Conservation (phyloP, 1,140 invertebrate genomes). For the Lethocerus indicus region DNA sequence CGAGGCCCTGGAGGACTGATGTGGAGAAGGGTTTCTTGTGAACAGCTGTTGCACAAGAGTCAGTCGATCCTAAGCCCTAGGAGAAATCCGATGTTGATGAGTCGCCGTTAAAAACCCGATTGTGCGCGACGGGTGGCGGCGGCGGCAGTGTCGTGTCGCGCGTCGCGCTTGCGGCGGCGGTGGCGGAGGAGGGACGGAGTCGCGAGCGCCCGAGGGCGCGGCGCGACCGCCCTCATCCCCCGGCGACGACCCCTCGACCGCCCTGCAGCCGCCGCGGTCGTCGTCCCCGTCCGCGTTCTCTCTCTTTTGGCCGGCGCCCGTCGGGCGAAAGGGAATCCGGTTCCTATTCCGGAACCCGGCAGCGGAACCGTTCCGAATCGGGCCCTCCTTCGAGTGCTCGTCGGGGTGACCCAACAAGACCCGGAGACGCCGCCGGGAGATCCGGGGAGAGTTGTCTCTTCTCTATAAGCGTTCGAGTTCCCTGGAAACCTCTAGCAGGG, state of each 20-base stretch:
- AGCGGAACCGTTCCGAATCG: slow-evolving; percentile 33
- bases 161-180: too few relatives aligned
- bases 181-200: too few relatives aligned
- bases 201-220: too few relatives aligned
- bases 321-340: slow-evolving; percentile 50
- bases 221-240: too few relatives aligned
- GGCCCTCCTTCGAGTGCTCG: slow-evolving; percentile 8
- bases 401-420: slow-evolving; percentile 41
- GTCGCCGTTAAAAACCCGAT: slow-evolving; percentile 53
- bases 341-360: slow-evolving; percentile 55
- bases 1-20: slow-evolving; percentile 56
- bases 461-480: slow-evolving; percentile 51
- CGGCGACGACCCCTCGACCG: slow-evolving; percentile 61
- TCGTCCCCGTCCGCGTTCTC: not conserved
- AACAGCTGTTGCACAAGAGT: slow-evolving; percentile 80
- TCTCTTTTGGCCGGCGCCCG: not conserved
- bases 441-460: slow-evolving; percentile 57
- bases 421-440: slow-evolving; percentile 42
- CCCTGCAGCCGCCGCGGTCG: slow-evolving; percentile 19
- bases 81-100: slow-evolving; percentile 23
- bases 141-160: too few relatives aligned
- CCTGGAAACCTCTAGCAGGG: slow-evolving; percentile 55
- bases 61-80: slow-evolving; percentile 68
- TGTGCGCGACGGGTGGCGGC: slow-evolving; percentile 46
- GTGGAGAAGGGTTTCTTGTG: slow-evolving; percentile 72